Percentiles rank a stretch among this genome's conserved stretches.
phyloP scores from a whole-genome alignment of 2,113 vertebrate genomes.

The Pimephales promelas region DNA sequence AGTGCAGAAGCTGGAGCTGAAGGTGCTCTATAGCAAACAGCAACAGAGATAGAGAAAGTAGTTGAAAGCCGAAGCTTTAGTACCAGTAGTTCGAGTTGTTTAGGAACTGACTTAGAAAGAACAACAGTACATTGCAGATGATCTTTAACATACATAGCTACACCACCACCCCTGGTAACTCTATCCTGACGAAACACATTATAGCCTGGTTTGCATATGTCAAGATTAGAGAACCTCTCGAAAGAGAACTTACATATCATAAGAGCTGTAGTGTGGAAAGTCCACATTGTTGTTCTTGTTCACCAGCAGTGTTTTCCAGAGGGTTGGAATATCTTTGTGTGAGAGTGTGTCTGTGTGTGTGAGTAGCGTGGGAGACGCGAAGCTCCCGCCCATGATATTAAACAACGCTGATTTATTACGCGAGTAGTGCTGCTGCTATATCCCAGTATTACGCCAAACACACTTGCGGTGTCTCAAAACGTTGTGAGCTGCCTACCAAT shows the following conservation, averaged over 20 bases:
- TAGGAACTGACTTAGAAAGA: no score
- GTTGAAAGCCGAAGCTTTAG: no score
- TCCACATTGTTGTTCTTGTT: constrained; percentile 59
- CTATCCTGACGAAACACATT: no score
- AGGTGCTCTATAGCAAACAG: no score
- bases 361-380: background rate
- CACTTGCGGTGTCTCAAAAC: background rate
- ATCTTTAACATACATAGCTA: no score
- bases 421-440: background rate
- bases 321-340: background rate
- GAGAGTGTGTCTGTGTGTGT: constrained; percentile 18
- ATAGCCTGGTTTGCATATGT: no score
- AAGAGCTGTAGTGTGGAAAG: constrained; percentile 56
- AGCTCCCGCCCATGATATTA: constrained; percentile 26
- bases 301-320: background rate
- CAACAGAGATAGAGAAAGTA: no score
- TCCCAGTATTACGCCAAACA: background rate
- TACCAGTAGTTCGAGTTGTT: no score
- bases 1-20: no score
- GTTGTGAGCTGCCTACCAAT: background rate
- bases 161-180: no score
- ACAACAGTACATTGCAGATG: no score
- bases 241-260: constrained; percentile 71
- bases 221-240: no score
- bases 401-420: background rate